These are phyloP conservation scores for Acanthoscelides obtectus DNA, from an alignment of 2,888 invertebrate genomes.

Conservation along the genomic window DNA sequence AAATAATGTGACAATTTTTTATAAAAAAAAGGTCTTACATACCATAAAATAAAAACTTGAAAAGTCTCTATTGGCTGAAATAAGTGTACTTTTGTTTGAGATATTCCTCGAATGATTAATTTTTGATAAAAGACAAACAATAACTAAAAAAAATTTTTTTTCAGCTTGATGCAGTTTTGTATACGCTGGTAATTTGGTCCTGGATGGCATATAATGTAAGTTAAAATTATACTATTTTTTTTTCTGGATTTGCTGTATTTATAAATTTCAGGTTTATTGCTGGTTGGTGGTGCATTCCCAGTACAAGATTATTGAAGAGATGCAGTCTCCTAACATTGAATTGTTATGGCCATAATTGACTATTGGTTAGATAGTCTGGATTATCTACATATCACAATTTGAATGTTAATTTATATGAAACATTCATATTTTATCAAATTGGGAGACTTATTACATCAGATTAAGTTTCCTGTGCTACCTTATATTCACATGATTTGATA, in stretches of 20 bases:
- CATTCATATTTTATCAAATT: too few species aligned
- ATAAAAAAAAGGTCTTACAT: too few species aligned
- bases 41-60: too few species aligned
- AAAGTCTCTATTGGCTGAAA: neutral
- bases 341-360: constrained; percentile 58
- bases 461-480: too few species aligned
- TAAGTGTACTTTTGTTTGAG: neutral
- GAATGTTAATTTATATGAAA: too few species aligned
- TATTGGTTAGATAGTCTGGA: too few species aligned
- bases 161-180: constrained; percentile 75
- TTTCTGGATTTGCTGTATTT: neutral
- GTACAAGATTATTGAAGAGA: constrained; percentile 72
- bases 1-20: too few species aligned
- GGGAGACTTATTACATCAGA: too few species aligned
- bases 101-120: neutral
- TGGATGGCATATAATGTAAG: constrained; percentile 87
- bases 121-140: neutral
- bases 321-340: constrained; percentile 86
- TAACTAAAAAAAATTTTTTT: constrained; percentile 32
- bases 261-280: constrained; percentile 70
- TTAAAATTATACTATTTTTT: constrained; percentile 3
- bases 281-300: constrained; percentile 83
- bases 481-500: too few species aligned
- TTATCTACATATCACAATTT: too few species aligned
- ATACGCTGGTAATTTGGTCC: constrained; percentile 69